These are phyloP conservation scores for Camptogramma bilineatum DNA, from an alignment of 2,888 invertebrate species.

Conservation along the genomic window DNA sequence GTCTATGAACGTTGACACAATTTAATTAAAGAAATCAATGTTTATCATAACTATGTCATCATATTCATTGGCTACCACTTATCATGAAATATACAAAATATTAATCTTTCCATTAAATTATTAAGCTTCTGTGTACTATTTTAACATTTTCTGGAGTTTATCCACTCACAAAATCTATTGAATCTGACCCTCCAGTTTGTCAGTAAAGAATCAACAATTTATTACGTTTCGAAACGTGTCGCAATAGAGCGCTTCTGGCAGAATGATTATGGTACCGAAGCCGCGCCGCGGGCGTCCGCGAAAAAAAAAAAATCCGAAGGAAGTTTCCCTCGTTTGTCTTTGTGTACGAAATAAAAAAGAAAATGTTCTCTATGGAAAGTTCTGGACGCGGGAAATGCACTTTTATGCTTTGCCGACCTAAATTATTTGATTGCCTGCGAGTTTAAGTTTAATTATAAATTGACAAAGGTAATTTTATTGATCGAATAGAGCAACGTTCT, in stretches of 20 bases:
- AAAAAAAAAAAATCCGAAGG: conserved; percentile 29
- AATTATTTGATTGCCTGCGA: conserved; percentile 6
- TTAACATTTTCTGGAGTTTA: no score
- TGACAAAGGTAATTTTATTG: background rate
- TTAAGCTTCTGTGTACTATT: no score
- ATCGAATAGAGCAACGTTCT: no score
- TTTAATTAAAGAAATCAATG: background rate
- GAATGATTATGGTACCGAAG: conserved; percentile 38
- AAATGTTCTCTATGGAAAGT: conserved; percentile 2
- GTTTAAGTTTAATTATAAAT: conserved; percentile 7
- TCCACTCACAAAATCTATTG: conserved; percentile 1
- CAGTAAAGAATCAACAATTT: conserved; percentile 25
- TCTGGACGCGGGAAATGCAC: conserved; percentile 30
- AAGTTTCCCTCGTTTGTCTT: conserved; percentile 32
- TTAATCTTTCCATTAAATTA: no score
- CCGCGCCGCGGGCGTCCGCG: conserved; percentile 42
- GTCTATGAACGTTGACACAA: no score
- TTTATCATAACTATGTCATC: background rate
- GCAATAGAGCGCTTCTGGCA: conserved; percentile 35
- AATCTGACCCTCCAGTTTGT: conserved; percentile 17
- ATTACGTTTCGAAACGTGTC: conserved; percentile 28
- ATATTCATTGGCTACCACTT: background rate
- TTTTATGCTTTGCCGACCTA: conserved; percentile 17
- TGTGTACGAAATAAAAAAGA: conserved; percentile 28
- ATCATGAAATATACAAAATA: no score